Conservation (phyloP, 2,797 vertebrate genomes). For the Cynopterus sphinx region DNA sequence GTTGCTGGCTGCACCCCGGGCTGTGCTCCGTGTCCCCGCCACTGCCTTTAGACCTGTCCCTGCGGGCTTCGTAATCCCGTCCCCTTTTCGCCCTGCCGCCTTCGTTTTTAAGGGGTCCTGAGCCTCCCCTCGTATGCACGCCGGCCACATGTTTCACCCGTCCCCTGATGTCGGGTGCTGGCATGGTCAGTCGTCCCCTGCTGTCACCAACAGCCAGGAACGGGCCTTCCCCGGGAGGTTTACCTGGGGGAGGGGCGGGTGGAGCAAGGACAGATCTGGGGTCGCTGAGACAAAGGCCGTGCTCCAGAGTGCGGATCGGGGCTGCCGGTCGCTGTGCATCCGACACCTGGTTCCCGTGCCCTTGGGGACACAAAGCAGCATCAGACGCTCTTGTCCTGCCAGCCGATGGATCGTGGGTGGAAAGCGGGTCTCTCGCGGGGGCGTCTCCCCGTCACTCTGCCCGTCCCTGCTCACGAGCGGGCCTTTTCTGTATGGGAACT, state of each 20-base stretch:
- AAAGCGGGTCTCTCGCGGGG: background rate
- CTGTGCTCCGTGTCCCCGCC: no score
- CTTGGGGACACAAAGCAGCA: background rate
- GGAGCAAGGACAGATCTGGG: no score
- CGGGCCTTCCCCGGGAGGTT: no score
- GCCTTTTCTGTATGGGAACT: background rate
- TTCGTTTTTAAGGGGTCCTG: background rate
- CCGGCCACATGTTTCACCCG: background rate
- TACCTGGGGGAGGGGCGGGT: no score
- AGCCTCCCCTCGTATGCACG: background rate
- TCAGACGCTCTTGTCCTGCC: background rate
- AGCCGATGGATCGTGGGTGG: background rate
- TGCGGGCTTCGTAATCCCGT: no score
- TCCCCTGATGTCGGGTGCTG: background rate
- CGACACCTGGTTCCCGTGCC: background rate
- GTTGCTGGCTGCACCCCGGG: no score
- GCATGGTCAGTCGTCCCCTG: background rate
- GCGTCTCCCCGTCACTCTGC: background rate
- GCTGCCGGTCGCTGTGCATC: background rate
- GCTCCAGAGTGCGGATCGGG: background rate
- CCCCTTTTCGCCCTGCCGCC: no score
- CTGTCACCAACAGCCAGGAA: background rate
- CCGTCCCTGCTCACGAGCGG: background rate
- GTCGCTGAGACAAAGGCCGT: background rate
- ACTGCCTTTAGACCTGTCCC: no score